A percentile compares a stretch with the other conserved stretches of the same genome.
Conservation (phyloP, 2,888 invertebrate species). For the Acanthosepion esculentum region DNA sequence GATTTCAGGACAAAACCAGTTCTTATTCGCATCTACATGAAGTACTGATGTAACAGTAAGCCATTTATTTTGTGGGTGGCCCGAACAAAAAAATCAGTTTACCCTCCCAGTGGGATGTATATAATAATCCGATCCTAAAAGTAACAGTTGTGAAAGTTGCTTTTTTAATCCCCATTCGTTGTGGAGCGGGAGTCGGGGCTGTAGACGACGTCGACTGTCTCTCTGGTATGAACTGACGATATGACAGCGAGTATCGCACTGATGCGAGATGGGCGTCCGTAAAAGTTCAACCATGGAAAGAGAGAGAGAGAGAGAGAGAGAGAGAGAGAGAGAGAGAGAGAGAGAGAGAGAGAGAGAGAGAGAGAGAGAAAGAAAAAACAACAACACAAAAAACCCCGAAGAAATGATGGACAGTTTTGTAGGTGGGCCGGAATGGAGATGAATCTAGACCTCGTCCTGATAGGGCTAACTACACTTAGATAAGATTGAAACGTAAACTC, state of each 20-base stretch:
- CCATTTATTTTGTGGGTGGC: slow-evolving; percentile 4
- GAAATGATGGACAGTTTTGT: not conserved
- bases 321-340: not conserved
- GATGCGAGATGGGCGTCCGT: not conserved
- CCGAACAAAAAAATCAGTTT: slow-evolving; percentile 6
- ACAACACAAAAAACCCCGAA: not conserved
- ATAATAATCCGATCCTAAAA: not conserved
- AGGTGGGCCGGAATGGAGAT: not conserved
- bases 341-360: not conserved
- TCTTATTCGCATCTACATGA: not conserved
- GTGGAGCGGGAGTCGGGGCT: not conserved
- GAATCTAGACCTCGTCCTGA: not conserved
- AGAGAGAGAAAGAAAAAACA: not conserved
- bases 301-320: not conserved
- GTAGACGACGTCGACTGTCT: not conserved
- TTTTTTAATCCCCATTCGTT: not conserved
- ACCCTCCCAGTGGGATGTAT: not conserved
- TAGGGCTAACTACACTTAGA: not conserved
- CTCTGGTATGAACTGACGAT: not conserved
- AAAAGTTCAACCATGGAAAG: not conserved
- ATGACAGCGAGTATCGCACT: not conserved
- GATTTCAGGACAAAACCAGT: not conserved
- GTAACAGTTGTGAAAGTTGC: not conserved
- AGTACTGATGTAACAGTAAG: not conserved
- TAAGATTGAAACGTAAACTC: not conserved